Percentiles rank a stretch among this genome's conserved stretches.
These are phyloP conservation scores for Thrips palmi DNA, from an alignment of 1,140 invertebrate species.

Conservation along the genomic window DNA sequence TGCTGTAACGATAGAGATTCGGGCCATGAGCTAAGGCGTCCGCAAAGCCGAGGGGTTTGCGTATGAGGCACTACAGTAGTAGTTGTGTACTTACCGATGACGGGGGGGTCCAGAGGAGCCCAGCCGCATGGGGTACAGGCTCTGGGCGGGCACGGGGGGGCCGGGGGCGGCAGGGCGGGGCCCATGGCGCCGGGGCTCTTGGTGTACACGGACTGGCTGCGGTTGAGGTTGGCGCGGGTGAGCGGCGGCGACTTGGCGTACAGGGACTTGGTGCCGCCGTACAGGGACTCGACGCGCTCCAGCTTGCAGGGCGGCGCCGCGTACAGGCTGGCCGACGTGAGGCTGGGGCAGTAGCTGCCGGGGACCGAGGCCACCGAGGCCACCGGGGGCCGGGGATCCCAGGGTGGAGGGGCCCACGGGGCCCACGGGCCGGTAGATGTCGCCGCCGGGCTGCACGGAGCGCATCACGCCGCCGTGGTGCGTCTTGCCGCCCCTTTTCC, in stretches of 20 bases:
- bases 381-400: no score
- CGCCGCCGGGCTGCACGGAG: constrained; percentile 20
- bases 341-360: constrained; percentile 29
- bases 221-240: constrained; percentile 59
- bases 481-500: constrained; percentile 46
- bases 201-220: constrained; percentile 72
- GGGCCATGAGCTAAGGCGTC: no score
- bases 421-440: constrained; percentile 26
- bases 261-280: constrained; percentile 66
- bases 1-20: no score
- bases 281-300: constrained; percentile 52
- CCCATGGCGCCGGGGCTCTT: constrained; percentile 41
- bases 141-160: constrained; percentile 47
- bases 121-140: constrained; percentile 17
- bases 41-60: no score
- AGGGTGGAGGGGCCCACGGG: constrained; percentile 17
- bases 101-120: constrained; percentile 11
- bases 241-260: constrained; percentile 67
- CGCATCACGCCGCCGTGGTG: constrained; percentile 21
- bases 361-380: no score
- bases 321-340: constrained; percentile 26
- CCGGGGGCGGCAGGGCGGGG: constrained; percentile 33
- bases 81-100: constrained; percentile 13
- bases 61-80: no score
- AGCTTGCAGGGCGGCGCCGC: constrained; percentile 32